These are phyloP conservation scores for Meteorus sp. DNA, from an alignment of 1,140 invertebrate genomes.

Conservation along the genomic window DNA sequence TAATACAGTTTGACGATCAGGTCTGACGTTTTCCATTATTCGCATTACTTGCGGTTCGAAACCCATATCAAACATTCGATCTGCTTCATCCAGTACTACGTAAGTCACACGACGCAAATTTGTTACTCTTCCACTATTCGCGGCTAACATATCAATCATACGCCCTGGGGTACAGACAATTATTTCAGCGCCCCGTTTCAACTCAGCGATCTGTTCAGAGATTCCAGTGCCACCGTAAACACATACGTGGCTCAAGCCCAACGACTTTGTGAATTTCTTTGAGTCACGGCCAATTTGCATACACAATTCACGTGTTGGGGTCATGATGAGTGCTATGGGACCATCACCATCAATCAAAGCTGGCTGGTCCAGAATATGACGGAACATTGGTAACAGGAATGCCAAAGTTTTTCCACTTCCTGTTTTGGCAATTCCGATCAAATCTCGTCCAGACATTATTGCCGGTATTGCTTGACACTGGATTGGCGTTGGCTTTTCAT, in stretches of 20 bases:
- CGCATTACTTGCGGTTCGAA: conserved; percentile 99
- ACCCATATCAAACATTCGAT: conserved; percentile 99
- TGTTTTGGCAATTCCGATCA: conserved; percentile 99
- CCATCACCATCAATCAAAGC: conserved; percentile 94
- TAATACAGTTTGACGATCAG: conserved; percentile 97
- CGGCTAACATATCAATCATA: conserved; percentile 99
- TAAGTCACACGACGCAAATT: conserved; percentile 96
- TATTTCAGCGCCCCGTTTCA: conserved; percentile 97
- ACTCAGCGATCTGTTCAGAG: conserved; percentile 95
- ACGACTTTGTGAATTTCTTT: conserved; percentile 90
- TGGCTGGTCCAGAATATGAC: conserved; percentile 95
- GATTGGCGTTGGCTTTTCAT: conserved; percentile 98
- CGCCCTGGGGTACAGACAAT: conserved; percentile 98
- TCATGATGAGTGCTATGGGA: conserved; percentile 96
- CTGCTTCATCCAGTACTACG: conserved; percentile 97
- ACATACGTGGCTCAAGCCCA: conserved; percentile 87
- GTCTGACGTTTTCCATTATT: conserved; percentile 96
- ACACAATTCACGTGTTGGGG: conserved; percentile 96
- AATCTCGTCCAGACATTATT: conserved; percentile 96
- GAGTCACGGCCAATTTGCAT: conserved; percentile 99
- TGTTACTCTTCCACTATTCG: conserved; percentile 95
- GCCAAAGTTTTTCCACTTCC: conserved; percentile 99
- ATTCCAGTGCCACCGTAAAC: conserved; percentile 99
- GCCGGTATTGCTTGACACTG: conserved; percentile 98
- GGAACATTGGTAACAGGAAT: conserved; percentile 97